Percentiles rank a stretch among this genome's conserved stretches.
Evolutionary conservation across 2,888 invertebrate species (phyloP).

Genomic region (Agriopis aurantiaria): DNA sequence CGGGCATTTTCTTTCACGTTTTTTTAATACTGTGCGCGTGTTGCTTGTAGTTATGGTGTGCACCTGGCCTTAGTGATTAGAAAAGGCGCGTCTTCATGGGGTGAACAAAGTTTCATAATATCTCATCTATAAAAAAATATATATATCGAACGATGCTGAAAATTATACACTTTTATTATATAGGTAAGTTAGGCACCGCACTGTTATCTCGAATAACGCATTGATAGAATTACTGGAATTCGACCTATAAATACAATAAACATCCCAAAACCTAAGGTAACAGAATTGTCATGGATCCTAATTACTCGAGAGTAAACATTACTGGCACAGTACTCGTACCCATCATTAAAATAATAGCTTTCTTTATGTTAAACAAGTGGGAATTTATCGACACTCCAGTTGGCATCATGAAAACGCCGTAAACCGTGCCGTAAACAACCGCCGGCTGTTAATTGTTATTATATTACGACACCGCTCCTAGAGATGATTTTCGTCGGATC

Average conservation of each 20-base stretch:
- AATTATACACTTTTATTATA: neutral
- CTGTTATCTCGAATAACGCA: slow-evolving; percentile 20
- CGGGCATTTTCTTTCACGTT: no score
- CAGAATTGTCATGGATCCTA: slow-evolving; percentile 78
- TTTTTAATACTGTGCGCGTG: no score
- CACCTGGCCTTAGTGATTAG: no score
- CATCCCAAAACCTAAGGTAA: slow-evolving; percentile 76
- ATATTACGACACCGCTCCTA: slow-evolving; percentile 83
- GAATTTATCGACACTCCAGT: slow-evolving; percentile 77
- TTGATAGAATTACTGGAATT: slow-evolving; percentile 52
- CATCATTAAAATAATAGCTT: slow-evolving; percentile 64
- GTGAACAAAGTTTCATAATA: no score
- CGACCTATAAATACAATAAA: slow-evolving; percentile 59
- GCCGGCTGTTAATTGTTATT: slow-evolving; percentile 64
- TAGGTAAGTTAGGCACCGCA: no score
- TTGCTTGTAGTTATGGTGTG: no score
- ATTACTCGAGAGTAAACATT: slow-evolving; percentile 49
- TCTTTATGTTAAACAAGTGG: slow-evolving; percentile 74
- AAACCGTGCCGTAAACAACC: slow-evolving; percentile 74
- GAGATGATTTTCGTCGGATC: slow-evolving; percentile 80
- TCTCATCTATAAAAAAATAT: no score
- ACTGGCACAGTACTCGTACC: slow-evolving; percentile 55
- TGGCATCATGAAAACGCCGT: slow-evolving; percentile 72
- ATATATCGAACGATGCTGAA: neutral
- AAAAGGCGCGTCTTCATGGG: no score